Base-by-base conservation (phyloP, 2,888 invertebrate genomes). In the Xanthia togata region DNA sequence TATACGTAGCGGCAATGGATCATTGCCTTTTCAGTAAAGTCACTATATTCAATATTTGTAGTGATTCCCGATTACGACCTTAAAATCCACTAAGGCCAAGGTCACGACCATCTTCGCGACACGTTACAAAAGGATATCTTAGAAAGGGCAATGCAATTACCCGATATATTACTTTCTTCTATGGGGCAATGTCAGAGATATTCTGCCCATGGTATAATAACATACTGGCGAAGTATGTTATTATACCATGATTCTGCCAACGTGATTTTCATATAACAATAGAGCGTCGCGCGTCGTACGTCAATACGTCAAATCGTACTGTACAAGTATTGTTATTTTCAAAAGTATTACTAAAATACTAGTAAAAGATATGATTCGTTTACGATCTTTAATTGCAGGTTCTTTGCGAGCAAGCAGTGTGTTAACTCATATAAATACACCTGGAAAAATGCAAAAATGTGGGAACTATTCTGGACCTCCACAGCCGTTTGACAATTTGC, bases 401-500 rank as follows among this genome's bases (percentile, higher is more conserved):
- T 62, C 88, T 20, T 38, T 88, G 0, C 87, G 89, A 11, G 80
- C 87, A 38, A 90, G 83, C 57, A 81, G 87, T 0, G 47, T 90
- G 9, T 67, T 93, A 4, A 60, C 78, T 6, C 73, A 5, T 44
- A 5, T 26, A 82, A 5, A 12, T 9, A 81, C 81, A 26, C 89
- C 91, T 9, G 17, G 74, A 12, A 87, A 70, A 20, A 70, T 90
- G 0, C 91, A 90, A 63, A 90, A 84, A 74, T 71, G 73, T 38
- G 64, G 74, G 0, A 4, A 38, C 12, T 76, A 81, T 41, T 86
- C 88, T 53, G 93, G 92, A 2, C 92, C 93, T 2, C 91, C 93
- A 0, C 91, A 92, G 73, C 95, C 96, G 0, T 94, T 95, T 76
- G 94, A 94, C 63, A 95, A 95, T 76, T 79, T 96, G 90, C 96